These are phyloP conservation scores for Morus bassanus DNA, from an alignment of 2,797 vertebrate species.

Conservation along the genomic window DNA sequence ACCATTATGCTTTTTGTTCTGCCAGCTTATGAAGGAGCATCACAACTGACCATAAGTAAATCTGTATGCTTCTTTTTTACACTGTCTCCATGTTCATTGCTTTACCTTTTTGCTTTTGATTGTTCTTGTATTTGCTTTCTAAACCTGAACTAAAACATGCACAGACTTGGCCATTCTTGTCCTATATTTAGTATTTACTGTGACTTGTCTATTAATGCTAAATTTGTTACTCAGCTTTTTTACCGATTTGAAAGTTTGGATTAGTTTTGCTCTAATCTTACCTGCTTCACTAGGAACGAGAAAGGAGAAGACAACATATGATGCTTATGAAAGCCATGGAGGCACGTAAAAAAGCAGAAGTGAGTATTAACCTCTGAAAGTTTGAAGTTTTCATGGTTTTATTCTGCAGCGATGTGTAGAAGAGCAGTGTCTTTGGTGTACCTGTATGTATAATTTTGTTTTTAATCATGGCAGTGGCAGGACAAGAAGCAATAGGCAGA, in stretches of 20 bases:
- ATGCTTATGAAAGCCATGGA: slow-evolving; percentile 96
- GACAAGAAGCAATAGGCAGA: background rate
- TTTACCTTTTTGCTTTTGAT: slow-evolving; percentile 89
- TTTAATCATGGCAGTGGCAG: background rate
- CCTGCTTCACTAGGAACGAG: slow-evolving; percentile 87
- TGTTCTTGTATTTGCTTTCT: slow-evolving; percentile 86
- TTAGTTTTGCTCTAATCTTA: slow-evolving; percentile 72
- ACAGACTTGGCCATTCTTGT: slow-evolving; percentile 83
- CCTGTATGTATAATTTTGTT: background rate
- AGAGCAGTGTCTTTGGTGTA: background rate
- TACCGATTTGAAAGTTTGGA: slow-evolving; percentile 6
- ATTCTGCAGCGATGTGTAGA: background rate
- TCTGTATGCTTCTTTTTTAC: slow-evolving; percentile 85
- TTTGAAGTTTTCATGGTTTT: background rate
- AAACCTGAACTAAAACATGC: slow-evolving; percentile 84
- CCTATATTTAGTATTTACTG: slow-evolving; percentile 82
- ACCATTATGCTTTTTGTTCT: slow-evolving; percentile 82
- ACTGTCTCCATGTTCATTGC: slow-evolving; percentile 91
- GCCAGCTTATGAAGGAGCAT: slow-evolving; percentile 84
- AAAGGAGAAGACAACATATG: slow-evolving; percentile 91
- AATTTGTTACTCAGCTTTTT: slow-evolving; percentile 77
- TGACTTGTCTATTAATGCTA: slow-evolving; percentile 85
- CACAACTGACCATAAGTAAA: slow-evolving; percentile 86
- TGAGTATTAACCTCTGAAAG: slow-evolving; percentile 68
- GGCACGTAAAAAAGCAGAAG: slow-evolving; percentile 93